These are phyloP conservation scores for Tachysurus vachellii DNA, from an alignment of 2,113 vertebrate species.

Conservation along the genomic window DNA sequence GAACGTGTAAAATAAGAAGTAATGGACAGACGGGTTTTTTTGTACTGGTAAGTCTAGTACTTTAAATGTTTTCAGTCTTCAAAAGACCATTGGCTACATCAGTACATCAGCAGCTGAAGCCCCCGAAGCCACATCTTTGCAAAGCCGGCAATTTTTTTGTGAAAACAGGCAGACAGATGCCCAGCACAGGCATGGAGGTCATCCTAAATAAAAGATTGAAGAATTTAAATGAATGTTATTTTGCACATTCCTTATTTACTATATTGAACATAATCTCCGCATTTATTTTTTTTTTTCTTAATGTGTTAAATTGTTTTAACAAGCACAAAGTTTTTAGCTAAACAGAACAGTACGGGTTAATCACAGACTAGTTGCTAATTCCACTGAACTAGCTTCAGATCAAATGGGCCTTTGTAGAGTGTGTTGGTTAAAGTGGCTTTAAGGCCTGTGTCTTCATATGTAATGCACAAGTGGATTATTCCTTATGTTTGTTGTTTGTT, in stretches of 20 bases:
- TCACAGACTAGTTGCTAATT: neutral
- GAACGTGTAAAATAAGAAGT: no score
- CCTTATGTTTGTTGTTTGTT: neutral
- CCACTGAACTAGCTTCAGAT: neutral
- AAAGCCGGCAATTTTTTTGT: no score
- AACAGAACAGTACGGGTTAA: slow-evolving; percentile 10
- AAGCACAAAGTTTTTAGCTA: neutral
- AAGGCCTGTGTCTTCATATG: slow-evolving; percentile 4
- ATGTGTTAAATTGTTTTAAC: neutral
- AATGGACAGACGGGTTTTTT: no score
- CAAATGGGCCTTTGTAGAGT: neutral
- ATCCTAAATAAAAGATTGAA: neutral
- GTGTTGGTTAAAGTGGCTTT: neutral
- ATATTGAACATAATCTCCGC: neutral
- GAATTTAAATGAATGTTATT: neutral
- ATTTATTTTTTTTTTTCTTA: neutral
- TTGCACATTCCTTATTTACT: neutral
- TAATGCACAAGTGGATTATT: neutral
- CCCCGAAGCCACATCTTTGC: no score
- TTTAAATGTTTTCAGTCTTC: no score
- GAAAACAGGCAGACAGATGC: neutral
- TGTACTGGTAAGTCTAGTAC: no score
- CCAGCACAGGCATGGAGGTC: neutral
- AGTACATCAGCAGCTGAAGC: no score
- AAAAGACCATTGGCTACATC: no score